Percentiles rank a stretch among this genome's conserved stretches.
phyloP scores from a whole-genome alignment of 2,888 invertebrate species.

The Dysmachus trigonus region DNA sequence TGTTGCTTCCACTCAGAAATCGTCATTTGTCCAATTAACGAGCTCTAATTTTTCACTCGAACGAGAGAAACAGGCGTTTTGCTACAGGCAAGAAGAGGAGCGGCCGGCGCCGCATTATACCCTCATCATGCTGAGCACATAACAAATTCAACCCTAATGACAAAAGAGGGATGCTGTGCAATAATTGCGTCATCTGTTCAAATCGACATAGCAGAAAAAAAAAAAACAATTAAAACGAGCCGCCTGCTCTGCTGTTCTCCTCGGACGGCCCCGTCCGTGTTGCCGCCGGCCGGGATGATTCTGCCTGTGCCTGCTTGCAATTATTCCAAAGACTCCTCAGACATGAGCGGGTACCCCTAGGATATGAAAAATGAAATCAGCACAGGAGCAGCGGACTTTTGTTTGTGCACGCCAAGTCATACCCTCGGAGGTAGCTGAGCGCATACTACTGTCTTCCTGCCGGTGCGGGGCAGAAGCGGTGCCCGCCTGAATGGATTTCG shows the following conservation, averaged over 20 bases:
- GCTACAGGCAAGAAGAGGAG: background rate
- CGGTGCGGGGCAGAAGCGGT: background rate
- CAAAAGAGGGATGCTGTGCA: constrained; percentile 41
- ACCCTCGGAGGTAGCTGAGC: background rate
- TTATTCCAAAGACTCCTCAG: constrained; percentile 20
- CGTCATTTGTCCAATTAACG: constrained; percentile 39
- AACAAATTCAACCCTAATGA: constrained; percentile 41
- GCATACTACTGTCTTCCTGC: background rate
- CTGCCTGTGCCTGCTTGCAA: background rate
- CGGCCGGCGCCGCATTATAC: background rate
- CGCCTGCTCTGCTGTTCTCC: background rate
- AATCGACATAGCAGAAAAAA: constrained; percentile 20
- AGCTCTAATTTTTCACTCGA: constrained; percentile 15
- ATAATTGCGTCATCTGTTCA: constrained; percentile 47
- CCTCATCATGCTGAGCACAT: constrained; percentile 27
- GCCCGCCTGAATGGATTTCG: background rate
- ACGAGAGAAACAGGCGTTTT: background rate
- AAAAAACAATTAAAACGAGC: constrained; percentile 39
- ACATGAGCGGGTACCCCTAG: constrained; percentile 19
- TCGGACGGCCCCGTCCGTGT: background rate
- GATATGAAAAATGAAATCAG: constrained; percentile 44
- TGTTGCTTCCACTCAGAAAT: constrained; percentile 28
- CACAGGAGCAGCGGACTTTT: constrained; percentile 22
- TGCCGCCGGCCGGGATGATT: background rate
- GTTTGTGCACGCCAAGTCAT: constrained; percentile 22